Evolutionary conservation across 2,113 vertebrate genomes (phyloP).

Genomic region (Atherinomorus stipes): DNA sequence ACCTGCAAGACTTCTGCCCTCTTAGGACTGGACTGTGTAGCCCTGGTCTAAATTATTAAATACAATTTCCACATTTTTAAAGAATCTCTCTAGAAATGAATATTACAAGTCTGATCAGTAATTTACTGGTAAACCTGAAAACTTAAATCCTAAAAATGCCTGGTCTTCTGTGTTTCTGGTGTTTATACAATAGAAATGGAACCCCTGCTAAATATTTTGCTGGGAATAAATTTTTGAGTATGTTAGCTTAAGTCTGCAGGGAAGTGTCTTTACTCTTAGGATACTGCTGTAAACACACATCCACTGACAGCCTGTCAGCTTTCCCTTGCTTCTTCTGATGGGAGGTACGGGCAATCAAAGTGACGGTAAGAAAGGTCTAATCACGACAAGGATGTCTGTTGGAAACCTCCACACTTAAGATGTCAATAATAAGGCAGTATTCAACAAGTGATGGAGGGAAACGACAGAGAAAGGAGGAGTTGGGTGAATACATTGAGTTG

Average conservation of each 20-base stretch:
- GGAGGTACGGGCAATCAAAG: conserved; percentile 38
- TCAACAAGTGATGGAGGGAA: conserved; percentile 6
- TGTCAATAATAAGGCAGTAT: conserved; percentile 29
- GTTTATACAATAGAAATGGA: conserved; percentile 1
- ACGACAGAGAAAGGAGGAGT: conserved; percentile 1
- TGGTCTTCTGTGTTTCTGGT: neutral
- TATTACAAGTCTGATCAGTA: no score
- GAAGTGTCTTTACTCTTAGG: conserved; percentile 36
- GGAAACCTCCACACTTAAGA: conserved; percentile 28
- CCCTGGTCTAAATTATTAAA: no score
- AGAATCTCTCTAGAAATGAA: no score
- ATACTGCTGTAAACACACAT: conserved; percentile 13
- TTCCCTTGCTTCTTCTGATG: conserved; percentile 28
- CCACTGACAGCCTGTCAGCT: conserved; percentile 44
- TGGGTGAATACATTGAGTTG: conserved; percentile 22
- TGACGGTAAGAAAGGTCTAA: conserved; percentile 46
- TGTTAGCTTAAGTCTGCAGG: conserved; percentile 21
- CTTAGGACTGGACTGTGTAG: no score
- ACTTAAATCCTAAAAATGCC: no score
- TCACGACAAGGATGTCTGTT: conserved; percentile 40
- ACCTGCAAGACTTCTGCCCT: no score
- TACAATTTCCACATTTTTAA: no score
- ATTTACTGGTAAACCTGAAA: no score
- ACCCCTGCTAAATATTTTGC: neutral
- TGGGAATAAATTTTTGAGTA: conserved; percentile 29